Evolutionary conservation across 2,113 vertebrate species (phyloP).

Genomic region (Campylomormyrus numenius): DNA sequence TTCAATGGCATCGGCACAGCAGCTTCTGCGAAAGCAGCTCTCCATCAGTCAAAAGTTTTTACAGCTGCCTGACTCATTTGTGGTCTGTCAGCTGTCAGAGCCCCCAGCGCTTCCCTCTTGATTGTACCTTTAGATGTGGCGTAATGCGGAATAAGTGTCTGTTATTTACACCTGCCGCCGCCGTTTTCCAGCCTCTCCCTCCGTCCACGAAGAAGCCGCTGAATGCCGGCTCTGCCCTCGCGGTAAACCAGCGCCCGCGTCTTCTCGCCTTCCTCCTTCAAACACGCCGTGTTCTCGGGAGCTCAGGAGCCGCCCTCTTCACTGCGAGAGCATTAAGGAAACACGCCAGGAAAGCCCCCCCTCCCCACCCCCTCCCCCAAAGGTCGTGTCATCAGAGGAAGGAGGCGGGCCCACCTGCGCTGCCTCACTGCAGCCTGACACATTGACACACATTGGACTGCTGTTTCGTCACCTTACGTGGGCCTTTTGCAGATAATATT

Average conservation of each 20-base stretch:
- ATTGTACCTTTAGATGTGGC: constrained; percentile 46
- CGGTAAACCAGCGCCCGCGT: constrained; percentile 25
- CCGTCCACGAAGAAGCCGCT: constrained; percentile 20
- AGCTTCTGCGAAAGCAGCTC: constrained; percentile 33
- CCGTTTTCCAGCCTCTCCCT: neutral
- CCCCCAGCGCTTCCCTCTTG: neutral
- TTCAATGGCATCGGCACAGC: constrained; percentile 20
- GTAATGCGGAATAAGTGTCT: constrained; percentile 40
- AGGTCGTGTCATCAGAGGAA: neutral
- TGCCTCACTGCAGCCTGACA: constrained; percentile 27
- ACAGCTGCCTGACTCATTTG: constrained; percentile 42
- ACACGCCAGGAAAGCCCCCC: neutral
- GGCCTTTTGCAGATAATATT: constrained; percentile 8
- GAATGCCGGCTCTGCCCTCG: constrained; percentile 23
- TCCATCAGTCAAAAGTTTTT: constrained; percentile 47
- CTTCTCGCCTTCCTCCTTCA: constrained; percentile 24
- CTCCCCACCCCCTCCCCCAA: neutral
- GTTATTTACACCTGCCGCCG: constrained; percentile 34
- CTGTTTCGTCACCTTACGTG: constrained; percentile 30
- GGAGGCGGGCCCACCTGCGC: constrained; percentile 4
- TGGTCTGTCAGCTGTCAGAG: constrained; percentile 57
- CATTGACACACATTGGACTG: constrained; percentile 30
- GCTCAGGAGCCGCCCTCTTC: constrained; percentile 17
- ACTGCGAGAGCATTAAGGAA: constrained; percentile 5
- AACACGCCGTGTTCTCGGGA: constrained; percentile 13